Evolutionary conservation across 2,888 invertebrate genomes (phyloP), one percentile per base, ranked within the genome.

Genomic region (Endotricha flammealis): DNA sequence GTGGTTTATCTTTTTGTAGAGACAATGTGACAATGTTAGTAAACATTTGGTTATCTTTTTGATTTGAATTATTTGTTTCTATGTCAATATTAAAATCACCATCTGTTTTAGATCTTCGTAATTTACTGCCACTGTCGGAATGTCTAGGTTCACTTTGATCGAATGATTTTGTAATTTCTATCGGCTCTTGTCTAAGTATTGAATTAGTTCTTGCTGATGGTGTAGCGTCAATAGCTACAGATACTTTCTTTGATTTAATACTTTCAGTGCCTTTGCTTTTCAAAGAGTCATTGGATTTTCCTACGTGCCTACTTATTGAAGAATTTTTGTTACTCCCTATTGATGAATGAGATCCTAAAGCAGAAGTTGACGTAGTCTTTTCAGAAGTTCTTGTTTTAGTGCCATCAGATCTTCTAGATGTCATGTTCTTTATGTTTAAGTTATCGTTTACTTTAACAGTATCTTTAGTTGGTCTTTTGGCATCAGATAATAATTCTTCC

Each of bases 181-280:
- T 93, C 0, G 94, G 94, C 63, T 93, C 90, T 74, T 94, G 94
- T 50, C 90, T 89, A 32, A 94, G 64, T 17, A 94, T 88, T 36
- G 93, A 93, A 42, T 90, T 89, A 12, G 92, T 92, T 44, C 93
- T 83, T 1, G 92, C 91, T 1, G 91, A 88, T 7, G 93, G 93
- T 0, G 94, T 94, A 0, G 94, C 94, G 65, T 95, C 94, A 16
- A 94, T 88, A 0, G 91, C 94, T 6, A 94, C 91, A 0, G 92
- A 94, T 2, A 94, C 91, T 72, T 93, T 91, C 49, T 88, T 90
- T 0, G 91, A 88, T 41, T 88, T 88, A 4, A 70, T 53, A 34
- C 82, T 85, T 25, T 79, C 85, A 11, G 70, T 68, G 4, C 68
- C 68, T 56, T 71, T 81, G 35, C 81, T 85, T 63, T 68, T 80